Base-by-base conservation (phyloP, 2,113 vertebrate species). In the Podarcis cretensis region DNA sequence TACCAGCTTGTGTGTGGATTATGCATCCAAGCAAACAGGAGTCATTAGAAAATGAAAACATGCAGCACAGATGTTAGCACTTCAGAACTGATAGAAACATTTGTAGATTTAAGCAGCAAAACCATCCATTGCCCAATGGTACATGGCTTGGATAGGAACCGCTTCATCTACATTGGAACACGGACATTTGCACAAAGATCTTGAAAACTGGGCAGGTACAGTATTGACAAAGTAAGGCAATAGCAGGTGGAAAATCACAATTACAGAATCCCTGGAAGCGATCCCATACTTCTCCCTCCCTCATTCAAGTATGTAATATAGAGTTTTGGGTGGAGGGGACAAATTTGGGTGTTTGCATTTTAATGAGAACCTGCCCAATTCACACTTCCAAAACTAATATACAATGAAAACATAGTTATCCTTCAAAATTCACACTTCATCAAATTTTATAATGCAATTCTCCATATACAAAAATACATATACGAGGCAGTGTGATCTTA, bases 31-130 rank as follows among this genome's bases (percentile, higher is more conserved):
- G 90, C 75, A 89, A 87, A 87, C 90, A 92, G 91, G 6, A 95
- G 87, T 83, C 90, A 86, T 92, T 90, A 90, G 84, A 32, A 89
- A 85, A 93, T 84, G 88, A 92, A 93, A 89, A 43, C 16, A 92
- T 54, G 83, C 90, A 35, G 6, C 23, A 93, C 90, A 95, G 92
- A 94, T 90, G 90, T 93, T 95, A 81, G 88, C 85, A 93, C 88
- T 95, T 94, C 84, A 92, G 48, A 88, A 87, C 85, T 89, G 87
- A 92, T 93, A 89, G 84, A 92, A 92, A 93, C 91, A 92, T 83
- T 92, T 83, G 93, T 85, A 95, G 84, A 92, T 93, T 92, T 94
- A 81, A 88, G 75, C 88, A 93, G 75, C 91, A 87, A 94, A 93
- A 63, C 87, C 83, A 91, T 74, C 88, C 66, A 90, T 90, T 95